phyloP scores from a whole-genome alignment of 2,888 invertebrate genomes.

The Idaea dimidiata region DNA sequence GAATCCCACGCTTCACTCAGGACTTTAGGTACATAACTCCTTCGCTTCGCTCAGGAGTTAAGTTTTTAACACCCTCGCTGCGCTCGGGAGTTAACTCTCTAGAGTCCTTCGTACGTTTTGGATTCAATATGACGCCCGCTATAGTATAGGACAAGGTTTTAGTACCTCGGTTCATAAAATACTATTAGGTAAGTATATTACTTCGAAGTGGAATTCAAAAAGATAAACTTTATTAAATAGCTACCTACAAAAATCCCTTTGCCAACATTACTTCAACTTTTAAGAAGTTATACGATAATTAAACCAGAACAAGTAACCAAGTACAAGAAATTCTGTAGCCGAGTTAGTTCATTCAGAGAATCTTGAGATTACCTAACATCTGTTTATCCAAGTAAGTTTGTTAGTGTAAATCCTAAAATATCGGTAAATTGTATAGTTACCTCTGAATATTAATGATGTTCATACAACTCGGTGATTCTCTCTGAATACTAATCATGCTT shows the following conservation, averaged over 20 bases:
- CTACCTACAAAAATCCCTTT: not conserved
- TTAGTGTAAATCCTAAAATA: not conserved
- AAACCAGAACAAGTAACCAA: not conserved
- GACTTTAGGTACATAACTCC: too few relatives aligned
- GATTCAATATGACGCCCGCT: too few relatives aligned
- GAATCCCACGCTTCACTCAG: too few relatives aligned
- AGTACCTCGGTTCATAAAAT: too few relatives aligned
- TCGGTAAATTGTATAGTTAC: not conserved
- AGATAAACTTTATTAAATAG: not conserved
- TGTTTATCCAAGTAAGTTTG: not conserved
- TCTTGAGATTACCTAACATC: not conserved
- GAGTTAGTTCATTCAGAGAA: not conserved
- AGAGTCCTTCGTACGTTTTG: too few relatives aligned
- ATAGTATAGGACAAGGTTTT: too few relatives aligned
- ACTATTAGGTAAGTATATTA: not conserved
- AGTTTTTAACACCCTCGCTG: too few relatives aligned
- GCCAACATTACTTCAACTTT: not conserved
- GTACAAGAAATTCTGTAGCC: not conserved
- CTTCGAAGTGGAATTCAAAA: not conserved
- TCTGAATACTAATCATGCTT: not conserved
- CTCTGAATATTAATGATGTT: not conserved
- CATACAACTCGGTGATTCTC: not conserved
- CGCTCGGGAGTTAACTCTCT: too few relatives aligned
- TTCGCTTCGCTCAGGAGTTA: too few relatives aligned
- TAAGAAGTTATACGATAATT: not conserved